A percentile compares a stretch with the other conserved stretches of the same genome.
These are phyloP conservation scores for Psettodes erumei DNA, from an alignment of 2,113 vertebrate species.

Conservation along the genomic window DNA sequence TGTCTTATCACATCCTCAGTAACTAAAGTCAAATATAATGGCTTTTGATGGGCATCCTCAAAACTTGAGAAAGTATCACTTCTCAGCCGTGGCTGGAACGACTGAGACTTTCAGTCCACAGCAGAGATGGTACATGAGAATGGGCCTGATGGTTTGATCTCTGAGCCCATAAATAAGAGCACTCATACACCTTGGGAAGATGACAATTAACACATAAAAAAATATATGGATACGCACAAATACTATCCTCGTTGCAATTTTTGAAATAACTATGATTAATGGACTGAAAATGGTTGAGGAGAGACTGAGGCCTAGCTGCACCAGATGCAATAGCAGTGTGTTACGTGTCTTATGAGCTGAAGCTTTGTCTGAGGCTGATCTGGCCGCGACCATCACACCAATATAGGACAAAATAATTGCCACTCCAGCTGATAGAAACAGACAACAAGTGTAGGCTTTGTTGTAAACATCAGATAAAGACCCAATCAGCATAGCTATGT, in stretches of 20 bases:
- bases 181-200: conserved; percentile 59
- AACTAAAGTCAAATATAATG: no score
- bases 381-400: conserved; percentile 51
- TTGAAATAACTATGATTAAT: no score
- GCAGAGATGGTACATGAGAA: conserved; percentile 37
- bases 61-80: no score
- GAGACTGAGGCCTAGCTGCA: conserved; percentile 70
- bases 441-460: conserved; percentile 18
- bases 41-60: no score
- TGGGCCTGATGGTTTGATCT: conserved; percentile 58
- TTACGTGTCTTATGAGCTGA: conserved; percentile 59
- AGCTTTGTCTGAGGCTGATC: conserved; percentile 59
- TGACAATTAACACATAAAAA: conserved; percentile 28
- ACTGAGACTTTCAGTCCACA: no score
- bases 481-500: neutral
- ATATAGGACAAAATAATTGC: conserved; percentile 61
- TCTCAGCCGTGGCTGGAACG: no score
- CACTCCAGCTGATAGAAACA: conserved; percentile 47
- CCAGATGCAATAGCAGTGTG: conserved; percentile 66
- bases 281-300: conserved; percentile 45
- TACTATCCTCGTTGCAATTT: no score
- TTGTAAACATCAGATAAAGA: neutral
- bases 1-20: no score
- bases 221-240: neutral
- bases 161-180: conserved; percentile 63